Base-by-base conservation (phyloP, 2,113 vertebrate genomes). In the Gnathonemus longibarbis region DNA sequence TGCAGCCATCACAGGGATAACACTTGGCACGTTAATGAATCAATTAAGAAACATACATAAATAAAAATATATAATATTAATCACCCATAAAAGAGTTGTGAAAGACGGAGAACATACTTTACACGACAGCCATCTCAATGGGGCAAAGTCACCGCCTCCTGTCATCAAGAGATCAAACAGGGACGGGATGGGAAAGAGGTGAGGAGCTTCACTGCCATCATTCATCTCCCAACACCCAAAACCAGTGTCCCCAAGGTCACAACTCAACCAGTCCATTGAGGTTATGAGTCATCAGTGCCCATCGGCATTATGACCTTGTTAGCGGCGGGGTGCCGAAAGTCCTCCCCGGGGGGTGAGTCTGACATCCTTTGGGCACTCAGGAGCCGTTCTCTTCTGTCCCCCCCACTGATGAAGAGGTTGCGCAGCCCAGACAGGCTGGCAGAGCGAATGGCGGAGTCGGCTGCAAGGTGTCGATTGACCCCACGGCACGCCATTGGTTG, bases 401-500 rank as follows among this genome's bases (percentile, higher is more conserved):
- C 83, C 45, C 48, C n/a, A n/a, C 15, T 8, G 48, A 19, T 50
- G 84, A 86, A 42, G 27, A 56, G 86, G 86, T 58, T 21, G 0
- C 0, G 8, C 56, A 53, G 70, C 17, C 17, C 31, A 15, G 70
- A 56, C 70, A 56, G 88, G 42, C 88, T 15, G 19, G 52, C 15
- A 35, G 70, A 53, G 27, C 17, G 70, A 53, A 74, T 5, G 13
- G 48, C 3, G 46, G 4, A 89, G 46, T 27, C 19, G 58, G 4
- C 31, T 27, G 53, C 56, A n/a, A 19, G 42, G 66, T 48, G 62
- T 89, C 46, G 2, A 50, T 19, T 89, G 45, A 89, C 88, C 88
- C 70, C 10, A 49, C 15, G 48, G 83, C 15, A 53, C 74, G 87
- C 62, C 46, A 91, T 86, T 91, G 91, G 93, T 95, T 95, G 94